These are phyloP conservation scores for Amyelois transitella DNA, from an alignment of 1,140 invertebrate species.

Conservation along the genomic window DNA sequence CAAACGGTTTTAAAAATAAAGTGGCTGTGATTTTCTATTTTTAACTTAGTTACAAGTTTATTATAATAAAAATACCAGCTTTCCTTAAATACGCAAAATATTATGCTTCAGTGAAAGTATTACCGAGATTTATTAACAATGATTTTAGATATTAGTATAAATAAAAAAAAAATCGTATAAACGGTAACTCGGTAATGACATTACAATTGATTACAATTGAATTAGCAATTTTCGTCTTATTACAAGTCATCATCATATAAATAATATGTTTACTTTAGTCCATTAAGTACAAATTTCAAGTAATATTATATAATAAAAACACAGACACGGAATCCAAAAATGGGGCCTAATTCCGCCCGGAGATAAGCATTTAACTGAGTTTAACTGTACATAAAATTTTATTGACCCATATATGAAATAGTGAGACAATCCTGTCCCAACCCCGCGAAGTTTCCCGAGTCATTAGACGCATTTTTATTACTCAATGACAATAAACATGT, in stretches of 20 bases:
- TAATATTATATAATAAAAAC: neutral
- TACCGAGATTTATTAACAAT: too few species aligned
- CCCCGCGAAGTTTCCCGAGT: constrained; percentile 56
- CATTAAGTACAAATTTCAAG: neutral
- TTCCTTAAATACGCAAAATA: too few species aligned
- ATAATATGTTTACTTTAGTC: too few species aligned
- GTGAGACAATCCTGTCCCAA: constrained; percentile 53
- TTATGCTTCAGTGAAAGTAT: too few species aligned
- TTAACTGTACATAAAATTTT: constrained; percentile 72
- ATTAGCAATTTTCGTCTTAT: too few species aligned
- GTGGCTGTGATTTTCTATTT: neutral
- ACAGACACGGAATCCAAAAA: neutral
- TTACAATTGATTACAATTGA: too few species aligned
- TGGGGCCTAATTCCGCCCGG: constrained; percentile 29
- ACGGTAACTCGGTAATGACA: too few species aligned
- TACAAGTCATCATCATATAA: too few species aligned
- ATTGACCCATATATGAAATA: constrained; percentile 71
- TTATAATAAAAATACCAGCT: too few species aligned
- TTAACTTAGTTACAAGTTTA: too few species aligned
- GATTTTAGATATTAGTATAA: too few species aligned
- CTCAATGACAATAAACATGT: constrained; percentile 69
- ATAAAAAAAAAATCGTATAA: too few species aligned
- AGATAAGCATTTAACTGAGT: constrained; percentile 58
- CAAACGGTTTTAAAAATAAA: constrained; percentile 25
- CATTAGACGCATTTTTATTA: constrained; percentile 72